These are phyloP conservation scores for Notodonta ziczac DNA, from an alignment of 2,888 invertebrate species.

Conservation along the genomic window DNA sequence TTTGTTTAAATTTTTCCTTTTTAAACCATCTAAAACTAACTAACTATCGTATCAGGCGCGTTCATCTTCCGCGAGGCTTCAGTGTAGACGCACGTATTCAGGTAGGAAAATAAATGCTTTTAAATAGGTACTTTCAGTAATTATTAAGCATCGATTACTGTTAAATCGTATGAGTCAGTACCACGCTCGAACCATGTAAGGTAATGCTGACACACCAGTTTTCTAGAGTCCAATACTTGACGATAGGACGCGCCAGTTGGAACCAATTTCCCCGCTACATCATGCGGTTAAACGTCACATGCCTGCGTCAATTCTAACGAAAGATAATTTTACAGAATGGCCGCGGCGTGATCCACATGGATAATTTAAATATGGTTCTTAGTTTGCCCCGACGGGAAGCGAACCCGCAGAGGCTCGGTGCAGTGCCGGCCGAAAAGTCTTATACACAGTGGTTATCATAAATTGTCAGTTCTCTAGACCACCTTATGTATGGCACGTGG, in stretches of 20 bases:
- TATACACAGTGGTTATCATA: no score
- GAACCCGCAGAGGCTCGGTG: no score
- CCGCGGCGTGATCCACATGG: no score
- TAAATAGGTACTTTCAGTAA: background rate
- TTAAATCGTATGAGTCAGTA: background rate
- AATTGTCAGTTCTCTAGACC: background rate
- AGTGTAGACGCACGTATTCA: background rate
- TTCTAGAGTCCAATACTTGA: background rate
- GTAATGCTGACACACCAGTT: background rate
- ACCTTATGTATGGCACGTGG: background rate
- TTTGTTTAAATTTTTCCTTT: no score
- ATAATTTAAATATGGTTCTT: no score
- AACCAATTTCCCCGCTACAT: background rate
- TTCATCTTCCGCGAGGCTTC: no score
- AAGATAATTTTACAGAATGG: no score
- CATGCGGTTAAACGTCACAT: background rate
- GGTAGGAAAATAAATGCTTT: background rate
- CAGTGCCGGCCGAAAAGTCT: no score
- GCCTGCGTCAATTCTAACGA: background rate
- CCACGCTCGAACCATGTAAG: background rate
- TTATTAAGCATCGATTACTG: background rate
- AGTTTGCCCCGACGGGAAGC: no score
- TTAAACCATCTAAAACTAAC: no score
- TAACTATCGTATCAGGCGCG: no score
- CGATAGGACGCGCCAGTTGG: background rate